These are phyloP conservation scores for Tuberolachnus salignus DNA, from an alignment of 2,888 invertebrate genomes.

Conservation along the genomic window DNA sequence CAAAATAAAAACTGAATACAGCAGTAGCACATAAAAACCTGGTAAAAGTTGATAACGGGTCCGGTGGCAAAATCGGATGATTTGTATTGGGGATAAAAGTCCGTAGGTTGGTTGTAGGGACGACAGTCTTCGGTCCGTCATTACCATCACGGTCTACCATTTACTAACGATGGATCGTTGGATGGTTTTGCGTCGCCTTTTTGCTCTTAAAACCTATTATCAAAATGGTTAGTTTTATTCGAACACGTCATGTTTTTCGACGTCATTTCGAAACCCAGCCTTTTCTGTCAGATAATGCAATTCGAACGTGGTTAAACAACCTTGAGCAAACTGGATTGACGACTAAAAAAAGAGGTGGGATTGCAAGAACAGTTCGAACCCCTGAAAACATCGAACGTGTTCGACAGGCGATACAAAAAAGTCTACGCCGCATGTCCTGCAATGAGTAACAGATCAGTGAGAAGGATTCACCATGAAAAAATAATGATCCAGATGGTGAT, in stretches of 20 bases:
- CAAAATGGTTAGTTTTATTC: not conserved
- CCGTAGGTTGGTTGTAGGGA: not conserved
- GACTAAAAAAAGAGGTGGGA: slow-evolving; percentile 57
- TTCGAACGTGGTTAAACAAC: slow-evolving; percentile 59
- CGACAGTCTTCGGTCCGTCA: not conserved
- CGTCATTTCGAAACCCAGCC: not conserved
- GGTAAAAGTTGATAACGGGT: too few relatives aligned
- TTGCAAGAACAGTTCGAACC: slow-evolving; percentile 58
- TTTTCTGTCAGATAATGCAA: not conserved
- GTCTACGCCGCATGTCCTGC: slow-evolving; percentile 59
- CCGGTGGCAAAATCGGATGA: not conserved
- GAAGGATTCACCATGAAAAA: slow-evolving; percentile 60
- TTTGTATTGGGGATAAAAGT: not conserved
- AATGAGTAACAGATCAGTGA: slow-evolving; percentile 59
- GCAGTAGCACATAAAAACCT: too few relatives aligned
- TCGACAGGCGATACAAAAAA: slow-evolving; percentile 59
- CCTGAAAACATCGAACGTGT: slow-evolving; percentile 61
- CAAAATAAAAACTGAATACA: not conserved
- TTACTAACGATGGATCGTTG: not conserved
- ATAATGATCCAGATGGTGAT: too few relatives aligned
- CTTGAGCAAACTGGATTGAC: slow-evolving; percentile 58
- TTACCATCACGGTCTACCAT: not conserved
- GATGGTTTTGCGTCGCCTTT: not conserved
- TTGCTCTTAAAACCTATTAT: too few relatives aligned
- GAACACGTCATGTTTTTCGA: slow-evolving; percentile 4